Conservation (phyloP, 1,140 invertebrate species). For the Danaus plexippus region DNA sequence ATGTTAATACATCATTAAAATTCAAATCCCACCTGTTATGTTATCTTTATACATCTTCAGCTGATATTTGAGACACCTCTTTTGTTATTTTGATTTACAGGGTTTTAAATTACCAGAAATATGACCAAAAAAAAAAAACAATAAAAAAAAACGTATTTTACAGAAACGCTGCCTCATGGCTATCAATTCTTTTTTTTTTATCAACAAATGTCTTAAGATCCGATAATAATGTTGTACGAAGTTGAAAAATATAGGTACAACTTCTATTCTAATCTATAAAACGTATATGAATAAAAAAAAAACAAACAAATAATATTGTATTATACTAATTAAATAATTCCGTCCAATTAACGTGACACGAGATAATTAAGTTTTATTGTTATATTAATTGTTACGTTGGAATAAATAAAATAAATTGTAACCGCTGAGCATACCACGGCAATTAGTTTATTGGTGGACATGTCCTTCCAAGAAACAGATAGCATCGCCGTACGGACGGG, state of each 20-base stretch:
- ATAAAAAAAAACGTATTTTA: no score
- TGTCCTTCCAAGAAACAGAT: constrained; percentile 65
- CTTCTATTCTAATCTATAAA: no score
- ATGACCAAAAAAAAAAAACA: constrained; percentile 4
- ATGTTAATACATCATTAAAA: constrained; percentile 1
- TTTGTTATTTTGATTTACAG: constrained; percentile 1
- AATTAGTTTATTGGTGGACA: constrained; percentile 69
- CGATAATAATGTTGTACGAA: no score
- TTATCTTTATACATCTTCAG: constrained; percentile 6
- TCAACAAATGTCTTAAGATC: no score
- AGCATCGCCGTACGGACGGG: constrained; percentile 26
- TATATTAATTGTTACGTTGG: constrained; percentile 3
- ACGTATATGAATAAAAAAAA: no score
- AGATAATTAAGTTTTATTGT: background rate
- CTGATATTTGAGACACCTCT: constrained; percentile 2
- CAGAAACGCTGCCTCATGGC: no score
- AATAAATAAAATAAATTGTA: constrained; percentile 11
- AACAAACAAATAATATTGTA: no score
- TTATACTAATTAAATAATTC: no score
- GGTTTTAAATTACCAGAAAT: constrained; percentile 6
- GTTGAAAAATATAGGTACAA: no score
- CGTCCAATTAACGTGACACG: no score
- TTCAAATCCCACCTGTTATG: constrained; percentile 5
- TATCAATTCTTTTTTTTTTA: no score
- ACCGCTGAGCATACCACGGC: constrained; percentile 44